Base-by-base conservation (phyloP, 2,797 vertebrate species). In the Characodon lateralis region DNA sequence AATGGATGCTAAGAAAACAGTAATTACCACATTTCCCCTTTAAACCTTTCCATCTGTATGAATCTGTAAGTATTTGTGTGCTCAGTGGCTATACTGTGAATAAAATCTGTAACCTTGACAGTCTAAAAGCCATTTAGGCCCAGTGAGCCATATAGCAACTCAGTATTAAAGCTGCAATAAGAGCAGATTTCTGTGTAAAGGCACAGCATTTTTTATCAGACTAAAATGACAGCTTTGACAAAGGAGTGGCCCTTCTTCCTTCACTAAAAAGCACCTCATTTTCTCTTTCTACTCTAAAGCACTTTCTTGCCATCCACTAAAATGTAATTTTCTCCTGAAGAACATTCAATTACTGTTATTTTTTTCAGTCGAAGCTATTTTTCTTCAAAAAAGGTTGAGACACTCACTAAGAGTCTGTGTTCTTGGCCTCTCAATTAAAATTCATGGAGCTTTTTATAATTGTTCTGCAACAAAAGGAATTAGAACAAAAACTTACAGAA, bases 31-130 rank as follows among this genome's bases (percentile, higher is more conserved):
- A 13, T 61, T 22, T 0, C 51, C 8, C n/a, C 22, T 39, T 48
- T 28, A 28, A 72, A 71, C 26, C 26, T 35, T 22, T 46, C 58
- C 50, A 56, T 70, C 43, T 61, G 61, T 1, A 56, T 20, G n/a
- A 58, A 59, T 76, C 75, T 72, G 70, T 48, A 46, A 71, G 66
- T 73, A 75, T 78, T 69, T 75, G 41, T 56, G 59, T 3, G 58
- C 75, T 65, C 53, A 48, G 35, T 59, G 46, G n/a, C 41, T 82
- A 46, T 3, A 4, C 6, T 56, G 50, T 63, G 58, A 81, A 83
- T 71, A 71, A 78, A 82, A 74, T 58, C 66, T 85, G 78, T 78
- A 74, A 79, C 83, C 83, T 79, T 76, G 79, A 77, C 61, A 50
- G 77, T 28, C 77, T 46, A 71, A 75, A 79, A 79, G 58, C 72